Base-by-base conservation (phyloP, 1,140 invertebrate species). In the Thrips palmi region DNA sequence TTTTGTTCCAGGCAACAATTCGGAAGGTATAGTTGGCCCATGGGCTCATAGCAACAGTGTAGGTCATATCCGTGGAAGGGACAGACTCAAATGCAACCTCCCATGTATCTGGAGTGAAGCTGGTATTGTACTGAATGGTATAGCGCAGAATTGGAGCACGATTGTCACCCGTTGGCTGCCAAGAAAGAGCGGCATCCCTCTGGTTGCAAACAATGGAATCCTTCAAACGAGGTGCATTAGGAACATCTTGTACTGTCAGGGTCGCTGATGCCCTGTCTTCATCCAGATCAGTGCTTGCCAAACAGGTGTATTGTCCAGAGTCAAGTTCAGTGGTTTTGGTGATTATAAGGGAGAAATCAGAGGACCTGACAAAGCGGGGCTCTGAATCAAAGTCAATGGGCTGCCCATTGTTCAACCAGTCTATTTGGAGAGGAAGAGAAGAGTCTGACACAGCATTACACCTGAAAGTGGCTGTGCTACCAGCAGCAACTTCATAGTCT, bases 1-100 rank as follows among this genome's bases (percentile, higher is more conserved):
- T 84, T 59, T 87, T 88, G 59, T 97, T 97, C 52, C 70, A 71
- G 0, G 92, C 89, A 38, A 89, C 68, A 3, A 97, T 85, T 25
- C 92, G 65, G 68, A 96, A 97, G 0, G 91, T 97, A 52, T 97
- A 97, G 58, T 96, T 97, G 1, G 86, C 74, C 82, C 85, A 94
- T 0, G 91, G 88, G 31, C 71, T 77, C 67, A 94, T 75, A 25
- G 69, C 62, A 2, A 85, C 68, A 1, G 65, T 69, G 48, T 77
- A 84, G 1, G 71, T 72, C 37, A 65, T 74, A 48, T 86, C 82
- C 4, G 75, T 76, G n/a, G 78, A 73, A 8, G 85, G 76, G 27
- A 89, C 76, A 44, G 66, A 61, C 46, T 79, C 74, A 44, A 63
- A 72, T 2, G 77, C 71, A 37, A 67, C 62, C 56, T 80, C 77